phyloP scores from a whole-genome alignment of 2,113 vertebrate species.

The Polyodon spathula region DNA sequence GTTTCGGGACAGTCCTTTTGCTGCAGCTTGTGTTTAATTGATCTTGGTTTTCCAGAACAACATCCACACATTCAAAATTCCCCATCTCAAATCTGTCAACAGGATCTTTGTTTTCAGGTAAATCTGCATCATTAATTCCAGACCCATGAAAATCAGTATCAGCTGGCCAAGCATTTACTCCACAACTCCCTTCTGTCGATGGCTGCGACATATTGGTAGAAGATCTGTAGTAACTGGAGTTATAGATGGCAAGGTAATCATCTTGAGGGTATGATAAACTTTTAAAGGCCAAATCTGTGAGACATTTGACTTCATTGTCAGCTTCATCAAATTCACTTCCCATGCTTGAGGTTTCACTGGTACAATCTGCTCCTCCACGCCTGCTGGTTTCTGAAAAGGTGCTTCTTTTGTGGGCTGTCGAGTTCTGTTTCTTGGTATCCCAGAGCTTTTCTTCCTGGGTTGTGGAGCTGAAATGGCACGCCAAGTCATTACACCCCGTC shows the following conservation, averaged over 20 bases:
- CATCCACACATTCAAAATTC: conserved; percentile 76
- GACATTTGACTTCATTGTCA: conserved; percentile 70
- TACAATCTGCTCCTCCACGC: conserved; percentile 31
- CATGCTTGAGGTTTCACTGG: conserved; percentile 53
- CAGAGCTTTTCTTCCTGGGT: conserved; percentile 44
- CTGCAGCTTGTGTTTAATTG: conserved; percentile 44
- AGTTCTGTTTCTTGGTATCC: conserved; percentile 36
- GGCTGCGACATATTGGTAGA: conserved; percentile 62
- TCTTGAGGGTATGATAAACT: conserved; percentile 59
- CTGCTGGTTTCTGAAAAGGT: conserved; percentile 20
- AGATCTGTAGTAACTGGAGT: conserved; percentile 64
- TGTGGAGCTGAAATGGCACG: conserved; percentile 46
- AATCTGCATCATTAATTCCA: conserved; percentile 35
- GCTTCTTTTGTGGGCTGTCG: conserved; percentile 33
- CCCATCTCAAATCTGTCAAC: conserved; percentile 55
- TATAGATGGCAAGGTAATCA: conserved; percentile 68
- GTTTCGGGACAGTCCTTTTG: conserved; percentile 82
- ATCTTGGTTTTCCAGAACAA: conserved; percentile 68
- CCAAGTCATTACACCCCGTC: conserved; percentile 51
- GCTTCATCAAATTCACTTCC: conserved; percentile 70
- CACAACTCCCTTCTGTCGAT: conserved; percentile 65
- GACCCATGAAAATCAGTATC: conserved; percentile 55
- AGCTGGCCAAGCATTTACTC: conserved; percentile 55
- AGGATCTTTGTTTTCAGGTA: conserved; percentile 45
- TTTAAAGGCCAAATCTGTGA: conserved; percentile 60